Base-by-base conservation (phyloP, 1,140 invertebrate species). In the Maconellicoccus hirsutus region DNA sequence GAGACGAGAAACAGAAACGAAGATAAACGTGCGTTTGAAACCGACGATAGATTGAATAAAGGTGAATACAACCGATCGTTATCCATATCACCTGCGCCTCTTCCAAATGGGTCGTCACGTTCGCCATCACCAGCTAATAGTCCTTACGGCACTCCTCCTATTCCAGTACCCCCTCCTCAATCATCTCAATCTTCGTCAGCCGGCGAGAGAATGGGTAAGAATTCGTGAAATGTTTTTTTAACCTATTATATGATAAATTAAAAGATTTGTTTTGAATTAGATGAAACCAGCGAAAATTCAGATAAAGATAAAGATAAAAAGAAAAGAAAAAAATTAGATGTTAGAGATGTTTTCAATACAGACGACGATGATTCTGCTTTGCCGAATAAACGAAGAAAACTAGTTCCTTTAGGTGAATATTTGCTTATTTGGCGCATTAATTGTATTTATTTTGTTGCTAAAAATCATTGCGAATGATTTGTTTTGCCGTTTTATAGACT, bases 301-400 rank as follows among this genome's bases (percentile, higher is more conserved):
- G 70, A 69, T 10, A 69, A 70, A 71, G 70, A 70, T 69, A n/a
- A n/a, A n/a, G 61, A 10, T 52, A 63, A 70, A 72, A 52, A 69
- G 38, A 71, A 73, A 52, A 26, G 59, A 26, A 38, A 74, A 19
- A 42, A 73, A 10, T 22, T 92, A 22, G 90, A 93, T 73, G 86
- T 94, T 0, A 89, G 90, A 71, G 92, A 94, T 75, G 92, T 95
- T 1, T 96, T 96, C 77, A 94, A 94, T 79, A 91, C 89, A 72
- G 91, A 93, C 74, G 92, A 96, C 75, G 89, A 91, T 74, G 86
- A 84, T 70, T 77, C 77, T 27, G 78, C 76, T 71, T 71, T 76
- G 22, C 76, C 77, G 7, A 78, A 82, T 25, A 92, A 91, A 77
- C 91, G 91, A 81, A 82, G 91, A 75, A 93, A 93, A 83, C 82